Evolutionary conservation across 1,140 invertebrate genomes (phyloP), one percentile per base, ranked within the genome.

Genomic region (Pollicipes pollicipes): DNA sequence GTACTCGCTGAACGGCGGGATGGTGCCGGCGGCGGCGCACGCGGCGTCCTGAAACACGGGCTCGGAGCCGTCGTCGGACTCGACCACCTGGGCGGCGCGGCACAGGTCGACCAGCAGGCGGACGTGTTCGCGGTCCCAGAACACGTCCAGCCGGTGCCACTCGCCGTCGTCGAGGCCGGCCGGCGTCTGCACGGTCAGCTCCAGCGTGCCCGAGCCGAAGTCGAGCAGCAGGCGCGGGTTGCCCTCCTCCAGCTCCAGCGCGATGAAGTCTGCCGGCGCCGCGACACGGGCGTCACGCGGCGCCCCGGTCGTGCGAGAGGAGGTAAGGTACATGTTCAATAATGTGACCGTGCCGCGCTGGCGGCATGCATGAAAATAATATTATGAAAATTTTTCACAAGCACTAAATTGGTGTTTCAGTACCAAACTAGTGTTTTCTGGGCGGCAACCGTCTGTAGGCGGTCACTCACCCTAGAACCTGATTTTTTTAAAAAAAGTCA

Each of bases 141-240:
- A 96, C 70, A 98, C 86, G 80, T 98, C 95, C 68, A 98, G 82
- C 72, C 91, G 84, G 81, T 98, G 95, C 95, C 95, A 98, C 78
- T 93, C 90, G 1, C 94, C 93, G 79, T 97, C 93, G 78, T 93
- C 90, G 58, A 98, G 79, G 0, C 86, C 87, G 76, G 88, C 88
- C 75, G 70, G 89, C 0, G 91, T 90, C 81, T 93, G 91, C 0
- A 98, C 87, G 77, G 88, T 84, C 21, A 98, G 80, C 78, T 95
- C 91, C 71, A 96, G 80, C 0, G 90, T 94, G 68, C 95, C 95
- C 0, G 93, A 94, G 3, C 96, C 96, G 81, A 97, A 97, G 80
- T 98, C 93, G 70, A 98, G 88, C 0, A 96, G 83, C 2, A 98
- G 80, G 72, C 90, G 81, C 0, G 95, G 94, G 78, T 91, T 90